These are phyloP conservation scores for Sinocyclocheilus maitianheensis DNA, from an alignment of 2,113 vertebrate genomes.

Conservation along the genomic window DNA sequence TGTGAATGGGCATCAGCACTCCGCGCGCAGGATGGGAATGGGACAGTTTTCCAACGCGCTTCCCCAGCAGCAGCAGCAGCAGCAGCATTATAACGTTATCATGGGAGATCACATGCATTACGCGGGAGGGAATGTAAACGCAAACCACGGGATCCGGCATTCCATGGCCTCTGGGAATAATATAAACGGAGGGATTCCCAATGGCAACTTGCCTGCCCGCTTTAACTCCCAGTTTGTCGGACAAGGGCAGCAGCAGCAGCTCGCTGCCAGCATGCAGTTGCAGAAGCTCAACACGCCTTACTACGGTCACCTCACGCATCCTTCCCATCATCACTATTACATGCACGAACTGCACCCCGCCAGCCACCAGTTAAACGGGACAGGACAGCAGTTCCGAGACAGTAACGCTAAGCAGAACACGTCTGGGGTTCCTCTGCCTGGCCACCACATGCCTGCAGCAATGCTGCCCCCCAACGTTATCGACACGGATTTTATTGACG, in stretches of 20 bases:
- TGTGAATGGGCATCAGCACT: slow-evolving; percentile 82
- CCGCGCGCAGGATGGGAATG: slow-evolving; percentile 83
- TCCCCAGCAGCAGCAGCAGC: slow-evolving; percentile 69
- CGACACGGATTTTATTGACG: slow-evolving; percentile 90
- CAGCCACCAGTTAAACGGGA: slow-evolving; percentile 82
- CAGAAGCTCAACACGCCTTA: slow-evolving; percentile 91
- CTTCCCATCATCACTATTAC: slow-evolving; percentile 79
- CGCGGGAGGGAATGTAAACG: slow-evolving; percentile 78
- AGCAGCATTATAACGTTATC: slow-evolving; percentile 80
- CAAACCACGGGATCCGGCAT: slow-evolving; percentile 79
- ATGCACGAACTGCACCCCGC: slow-evolving; percentile 86
- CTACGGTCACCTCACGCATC: slow-evolving; percentile 84
- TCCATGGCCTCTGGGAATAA: slow-evolving; percentile 78
- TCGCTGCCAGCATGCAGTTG: slow-evolving; percentile 88
- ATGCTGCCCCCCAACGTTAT: slow-evolving; percentile 91
- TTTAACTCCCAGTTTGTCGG: slow-evolving; percentile 82
- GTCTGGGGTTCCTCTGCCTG: slow-evolving; percentile 72
- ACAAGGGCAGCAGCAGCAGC: slow-evolving; percentile 74
- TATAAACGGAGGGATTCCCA: slow-evolving; percentile 76
- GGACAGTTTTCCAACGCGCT: slow-evolving; percentile 82
- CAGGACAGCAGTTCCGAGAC: slow-evolving; percentile 85
- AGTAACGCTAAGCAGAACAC: slow-evolving; percentile 82
- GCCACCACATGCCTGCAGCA: slow-evolving; percentile 79
- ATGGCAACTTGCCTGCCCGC: slow-evolving; percentile 76
- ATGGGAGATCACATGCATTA: slow-evolving; percentile 87